Percentiles rank a stretch among this genome's conserved stretches.
These are phyloP conservation scores for Chlorops oryzae DNA, from an alignment of 1,140 invertebrate genomes.

Conservation along the genomic window DNA sequence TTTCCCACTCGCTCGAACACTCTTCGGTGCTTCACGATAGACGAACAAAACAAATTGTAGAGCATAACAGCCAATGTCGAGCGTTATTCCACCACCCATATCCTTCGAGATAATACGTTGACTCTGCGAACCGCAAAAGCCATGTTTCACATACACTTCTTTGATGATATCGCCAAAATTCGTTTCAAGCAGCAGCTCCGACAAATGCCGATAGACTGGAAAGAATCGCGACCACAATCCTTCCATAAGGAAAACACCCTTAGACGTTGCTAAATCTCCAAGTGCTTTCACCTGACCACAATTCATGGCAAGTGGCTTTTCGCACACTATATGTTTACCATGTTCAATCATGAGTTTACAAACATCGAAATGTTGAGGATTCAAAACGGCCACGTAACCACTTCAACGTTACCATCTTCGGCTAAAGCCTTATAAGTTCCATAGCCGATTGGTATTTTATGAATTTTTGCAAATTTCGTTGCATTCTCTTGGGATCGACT, in stretches of 20 bases:
- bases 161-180: constrained; percentile 64
- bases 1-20: constrained; percentile 58
- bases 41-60: constrained; percentile 68
- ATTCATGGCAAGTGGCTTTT: constrained; percentile 72
- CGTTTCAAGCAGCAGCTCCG: constrained; percentile 53
- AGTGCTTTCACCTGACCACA: constrained; percentile 57
- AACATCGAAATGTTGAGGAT: constrained; percentile 60
- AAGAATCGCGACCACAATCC: constrained; percentile 74
- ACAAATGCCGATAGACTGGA: constrained; percentile 61
- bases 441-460: constrained; percentile 61
- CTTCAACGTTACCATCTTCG: constrained; percentile 63
- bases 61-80: constrained; percentile 75
- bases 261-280: constrained; percentile 54
- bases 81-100: constrained; percentile 69
- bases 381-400: constrained; percentile 71
- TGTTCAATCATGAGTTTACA: constrained; percentile 63
- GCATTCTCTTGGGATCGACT: constrained; percentile 61
- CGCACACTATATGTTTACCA: constrained; percentile 75
- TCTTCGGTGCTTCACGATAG: constrained; percentile 58
- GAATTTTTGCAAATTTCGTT: constrained; percentile 61
- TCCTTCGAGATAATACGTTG: constrained; percentile 54
- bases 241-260: constrained; percentile 70
- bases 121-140: constrained; percentile 53
- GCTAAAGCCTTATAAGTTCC: constrained; percentile 66
- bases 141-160: constrained; percentile 61